Evolutionary conservation across 2,888 invertebrate species (phyloP).

Genomic region (Leptarthrus brevirostris): DNA sequence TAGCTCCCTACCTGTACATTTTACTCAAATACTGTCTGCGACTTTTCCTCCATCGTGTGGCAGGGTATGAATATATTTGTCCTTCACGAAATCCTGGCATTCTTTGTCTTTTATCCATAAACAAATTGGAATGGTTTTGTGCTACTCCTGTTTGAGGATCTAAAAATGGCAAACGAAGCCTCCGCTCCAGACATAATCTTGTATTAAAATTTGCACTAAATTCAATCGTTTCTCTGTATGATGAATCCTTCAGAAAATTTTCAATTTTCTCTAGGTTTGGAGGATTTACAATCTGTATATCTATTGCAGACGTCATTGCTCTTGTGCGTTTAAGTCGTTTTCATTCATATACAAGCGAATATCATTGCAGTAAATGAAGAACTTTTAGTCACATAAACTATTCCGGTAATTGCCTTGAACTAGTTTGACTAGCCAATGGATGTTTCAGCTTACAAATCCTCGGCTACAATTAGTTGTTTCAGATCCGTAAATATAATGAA

Average conservation of each 20-base stretch:
- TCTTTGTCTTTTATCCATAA: slow-evolving; percentile 88
- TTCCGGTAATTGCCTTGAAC: slow-evolving; percentile 4
- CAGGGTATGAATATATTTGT: slow-evolving; percentile 93
- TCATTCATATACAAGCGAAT: slow-evolving; percentile 42
- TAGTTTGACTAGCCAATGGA: too few species aligned
- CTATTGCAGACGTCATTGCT: slow-evolving; percentile 70
- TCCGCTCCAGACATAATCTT: slow-evolving; percentile 88
- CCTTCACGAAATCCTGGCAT: slow-evolving; percentile 90
- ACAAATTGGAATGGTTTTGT: slow-evolving; percentile 91
- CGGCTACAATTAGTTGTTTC: too few species aligned
- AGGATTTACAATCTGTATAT: slow-evolving; percentile 75
- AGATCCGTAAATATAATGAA: too few species aligned
- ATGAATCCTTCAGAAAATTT: slow-evolving; percentile 86
- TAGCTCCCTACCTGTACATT: slow-evolving; percentile 64
- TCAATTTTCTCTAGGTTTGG: slow-evolving; percentile 79
- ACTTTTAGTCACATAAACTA: slow-evolving; percentile 25
- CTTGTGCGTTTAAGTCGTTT: neutral
- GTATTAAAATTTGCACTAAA: slow-evolving; percentile 95
- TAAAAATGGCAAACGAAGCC: slow-evolving; percentile 92
- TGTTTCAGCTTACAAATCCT: too few species aligned
- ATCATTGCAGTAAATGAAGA: slow-evolving; percentile 11
- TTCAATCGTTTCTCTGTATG: slow-evolving; percentile 92
- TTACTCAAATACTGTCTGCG: slow-evolving; percentile 82
- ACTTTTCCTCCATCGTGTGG: slow-evolving; percentile 90
- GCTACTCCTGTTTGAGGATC: slow-evolving; percentile 98